phyloP scores from a whole-genome alignment of 2,113 vertebrate genomes.

The Varanus komodoensis region DNA sequence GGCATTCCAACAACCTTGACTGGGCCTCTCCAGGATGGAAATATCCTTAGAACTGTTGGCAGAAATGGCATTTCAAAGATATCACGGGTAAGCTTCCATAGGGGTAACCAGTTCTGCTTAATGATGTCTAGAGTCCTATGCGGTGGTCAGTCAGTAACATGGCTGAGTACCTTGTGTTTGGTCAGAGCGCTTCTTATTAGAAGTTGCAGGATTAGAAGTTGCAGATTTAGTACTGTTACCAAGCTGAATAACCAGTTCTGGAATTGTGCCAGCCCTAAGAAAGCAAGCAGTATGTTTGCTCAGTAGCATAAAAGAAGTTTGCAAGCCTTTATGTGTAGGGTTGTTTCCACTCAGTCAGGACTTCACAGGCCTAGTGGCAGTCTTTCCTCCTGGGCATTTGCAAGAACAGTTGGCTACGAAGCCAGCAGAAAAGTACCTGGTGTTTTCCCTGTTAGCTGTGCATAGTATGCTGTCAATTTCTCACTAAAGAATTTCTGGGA shows the following conservation, averaged over 20 bases:
- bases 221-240: conserved; percentile 45
- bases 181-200: conserved; percentile 63
- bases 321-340: background rate
- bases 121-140: conserved; percentile 51
- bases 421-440: background rate
- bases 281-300: conserved; percentile 37
- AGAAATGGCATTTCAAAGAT: conserved; percentile 48
- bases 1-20: conserved; percentile 32
- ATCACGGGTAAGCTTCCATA: conserved; percentile 51
- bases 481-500: background rate
- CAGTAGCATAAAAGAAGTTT: conserved; percentile 6
- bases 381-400: background rate
- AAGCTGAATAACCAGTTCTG: conserved; percentile 37
- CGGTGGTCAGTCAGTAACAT: conserved; percentile 55
- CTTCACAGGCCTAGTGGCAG: background rate
- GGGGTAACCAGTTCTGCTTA: conserved; percentile 45
- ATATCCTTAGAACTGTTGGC: conserved; percentile 47
- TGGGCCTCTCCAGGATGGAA: conserved; percentile 35
- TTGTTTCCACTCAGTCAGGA: background rate
- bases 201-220: conserved; percentile 56
- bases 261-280: conserved; percentile 1
- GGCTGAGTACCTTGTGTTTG: conserved; percentile 54
- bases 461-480: background rate
- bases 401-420: background rate
- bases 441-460: background rate